A percentile compares a stretch with the other conserved stretches of the same genome.
Evolutionary conservation across 2,113 vertebrate species (phyloP).

Genomic region (Amia ocellicauda): DNA sequence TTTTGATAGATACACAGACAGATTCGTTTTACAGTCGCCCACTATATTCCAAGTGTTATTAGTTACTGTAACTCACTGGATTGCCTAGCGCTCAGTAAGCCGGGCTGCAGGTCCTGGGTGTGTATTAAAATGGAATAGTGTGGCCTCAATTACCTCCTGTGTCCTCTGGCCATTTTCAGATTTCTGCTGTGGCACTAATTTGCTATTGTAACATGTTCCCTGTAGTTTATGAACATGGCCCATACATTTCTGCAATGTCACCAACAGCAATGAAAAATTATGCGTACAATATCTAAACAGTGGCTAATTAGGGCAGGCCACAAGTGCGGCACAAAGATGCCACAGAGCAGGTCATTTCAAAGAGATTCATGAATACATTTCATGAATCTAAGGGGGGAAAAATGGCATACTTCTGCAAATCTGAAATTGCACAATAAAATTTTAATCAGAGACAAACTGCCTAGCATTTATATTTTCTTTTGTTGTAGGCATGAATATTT

Average conservation of each 20-base stretch:
- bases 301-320: slow-evolving; percentile 17
- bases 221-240: background rate
- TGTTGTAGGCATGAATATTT: slow-evolving; percentile 19
- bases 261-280: background rate
- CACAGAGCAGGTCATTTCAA: slow-evolving; percentile 30
- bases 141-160: no score
- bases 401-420: slow-evolving; percentile 14
- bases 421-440: slow-evolving; percentile 34
- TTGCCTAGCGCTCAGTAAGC: no score
- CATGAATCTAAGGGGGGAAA: slow-evolving; percentile 17
- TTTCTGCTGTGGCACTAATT: no score
- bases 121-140: no score
- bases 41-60: no score
- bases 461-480: slow-evolving; percentile 13
- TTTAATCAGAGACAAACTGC: slow-evolving; percentile 25
- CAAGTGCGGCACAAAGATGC: slow-evolving; percentile 14
- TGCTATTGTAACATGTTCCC: no score
- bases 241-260: background rate
- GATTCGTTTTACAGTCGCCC: no score
- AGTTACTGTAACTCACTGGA: no score
- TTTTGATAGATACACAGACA: no score
- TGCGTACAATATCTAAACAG: background rate
- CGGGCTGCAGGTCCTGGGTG: no score
- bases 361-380: slow-evolving; percentile 28
- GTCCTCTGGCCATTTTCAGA: no score